A percentile compares a stretch with the other conserved stretches of the same genome.
Conservation (phyloP, 2,888 invertebrate species). For the Chelonus formosanus region DNA sequence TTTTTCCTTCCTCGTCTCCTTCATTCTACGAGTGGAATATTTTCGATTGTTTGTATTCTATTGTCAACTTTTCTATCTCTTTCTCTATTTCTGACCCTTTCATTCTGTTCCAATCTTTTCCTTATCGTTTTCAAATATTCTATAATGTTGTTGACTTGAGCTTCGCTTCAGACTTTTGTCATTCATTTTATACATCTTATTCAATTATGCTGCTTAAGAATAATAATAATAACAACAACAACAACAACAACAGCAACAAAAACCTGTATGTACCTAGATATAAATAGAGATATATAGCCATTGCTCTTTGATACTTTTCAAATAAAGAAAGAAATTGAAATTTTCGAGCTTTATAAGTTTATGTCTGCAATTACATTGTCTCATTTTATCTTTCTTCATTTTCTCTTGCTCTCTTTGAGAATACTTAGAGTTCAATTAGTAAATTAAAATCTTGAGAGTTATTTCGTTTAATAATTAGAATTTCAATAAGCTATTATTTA, state of each 20-base stretch:
- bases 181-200: slow-evolving; percentile 6
- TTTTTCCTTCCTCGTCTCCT: slow-evolving; percentile 18
- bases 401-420: background rate
- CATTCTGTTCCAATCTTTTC: slow-evolving; percentile 7
- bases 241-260: too few relatives aligned
- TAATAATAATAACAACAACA: slow-evolving; percentile 3
- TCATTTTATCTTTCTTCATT: background rate
- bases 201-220: background rate
- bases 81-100: too few relatives aligned
- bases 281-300: too few relatives aligned
- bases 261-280: too few relatives aligned
- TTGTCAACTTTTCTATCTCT: background rate
- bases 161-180: background rate
- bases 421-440: slow-evolving; percentile 48
- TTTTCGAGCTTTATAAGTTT: slow-evolving; percentile 40
- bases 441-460: slow-evolving; percentile 46
- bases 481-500: slow-evolving; percentile 40
- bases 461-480: slow-evolving; percentile 43
- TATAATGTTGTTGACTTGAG: slow-evolving; percentile 9
- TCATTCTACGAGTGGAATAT: slow-evolving; percentile 1
- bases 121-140: slow-evolving; percentile 16
- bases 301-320: slow-evolving; percentile 14
- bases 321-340: slow-evolving; percentile 43
- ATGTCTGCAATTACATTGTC: slow-evolving; percentile 41
- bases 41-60: slow-evolving; percentile 5